Conservation (phyloP, 2,888 invertebrate genomes). For the Volucella bombylans region DNA sequence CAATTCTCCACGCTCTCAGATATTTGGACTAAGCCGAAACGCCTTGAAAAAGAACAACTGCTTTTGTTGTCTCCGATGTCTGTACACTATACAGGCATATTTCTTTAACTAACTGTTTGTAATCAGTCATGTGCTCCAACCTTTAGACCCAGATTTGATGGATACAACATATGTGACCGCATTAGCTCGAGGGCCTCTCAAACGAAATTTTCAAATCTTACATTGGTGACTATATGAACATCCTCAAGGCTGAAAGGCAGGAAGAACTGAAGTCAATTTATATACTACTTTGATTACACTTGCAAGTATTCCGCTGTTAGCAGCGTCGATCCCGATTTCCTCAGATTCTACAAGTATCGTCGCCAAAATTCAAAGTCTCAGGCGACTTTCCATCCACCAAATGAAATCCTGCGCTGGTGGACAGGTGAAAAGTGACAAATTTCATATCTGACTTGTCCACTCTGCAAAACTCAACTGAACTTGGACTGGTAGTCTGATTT, state of each 20-base stretch:
- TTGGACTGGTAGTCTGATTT: conserved; percentile 43
- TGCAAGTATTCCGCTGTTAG: conserved; percentile 87
- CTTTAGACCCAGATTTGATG: conserved; percentile 90
- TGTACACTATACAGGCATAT: conserved; percentile 90
- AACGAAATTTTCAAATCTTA: conserved; percentile 93
- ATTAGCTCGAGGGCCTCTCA: conserved; percentile 86
- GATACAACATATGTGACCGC: conserved; percentile 88
- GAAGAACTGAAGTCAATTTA: conserved; percentile 87
- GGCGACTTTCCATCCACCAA: conserved; percentile 74
- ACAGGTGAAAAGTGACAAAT: neutral
- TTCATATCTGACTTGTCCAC: conserved; percentile 25
- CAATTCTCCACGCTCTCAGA: conserved; percentile 74
- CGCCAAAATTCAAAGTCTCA: conserved; percentile 76
- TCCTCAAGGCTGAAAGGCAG: conserved; percentile 85
- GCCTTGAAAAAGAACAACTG: conserved; percentile 76
- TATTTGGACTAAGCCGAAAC: conserved; percentile 77
- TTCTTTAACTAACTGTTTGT: conserved; percentile 93
- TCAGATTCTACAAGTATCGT: conserved; percentile 77
- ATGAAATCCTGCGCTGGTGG: conserved; percentile 77
- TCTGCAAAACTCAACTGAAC: conserved; percentile 10
- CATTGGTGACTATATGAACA: conserved; percentile 88
- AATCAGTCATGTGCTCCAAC: conserved; percentile 96
- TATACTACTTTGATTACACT: conserved; percentile 90
- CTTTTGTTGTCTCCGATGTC: conserved; percentile 79
- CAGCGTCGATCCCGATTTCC: no score